Evolutionary conservation across 2,797 vertebrate species (phyloP).

Genomic region (Ctenosaura bakeri): DNA sequence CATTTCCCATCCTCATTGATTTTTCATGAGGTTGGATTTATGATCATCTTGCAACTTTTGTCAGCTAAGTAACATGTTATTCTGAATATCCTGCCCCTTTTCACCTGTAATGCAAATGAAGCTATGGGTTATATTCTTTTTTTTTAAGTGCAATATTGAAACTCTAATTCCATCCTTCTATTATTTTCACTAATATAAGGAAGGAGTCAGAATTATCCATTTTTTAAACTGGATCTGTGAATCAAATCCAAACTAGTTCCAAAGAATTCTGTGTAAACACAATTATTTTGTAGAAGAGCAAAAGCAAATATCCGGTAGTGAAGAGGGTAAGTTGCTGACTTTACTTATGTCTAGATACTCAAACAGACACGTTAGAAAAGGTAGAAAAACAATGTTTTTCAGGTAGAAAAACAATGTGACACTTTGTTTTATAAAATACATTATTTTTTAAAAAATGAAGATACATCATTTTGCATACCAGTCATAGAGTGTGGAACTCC

Average conservation of each 20-base stretch:
- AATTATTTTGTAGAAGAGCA: not conserved
- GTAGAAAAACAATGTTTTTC: too few relatives aligned
- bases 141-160: not conserved
- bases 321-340: not conserved
- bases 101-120: slow-evolving; percentile 29
- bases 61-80: slow-evolving; percentile 56
- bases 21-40: slow-evolving; percentile 64
- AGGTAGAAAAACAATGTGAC: too few relatives aligned
- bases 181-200: slow-evolving; percentile 11
- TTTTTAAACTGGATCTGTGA: slow-evolving; percentile 8
- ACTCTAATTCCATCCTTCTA: not conserved
- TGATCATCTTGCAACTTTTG: slow-evolving; percentile 66
- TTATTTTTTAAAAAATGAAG: too few relatives aligned
- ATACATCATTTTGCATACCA: too few relatives aligned
- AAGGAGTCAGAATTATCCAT: not conserved
- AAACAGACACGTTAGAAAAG: not conserved
- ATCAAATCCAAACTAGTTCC: not conserved
- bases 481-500: too few relatives aligned
- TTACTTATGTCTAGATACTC: not conserved
- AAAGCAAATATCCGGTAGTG: not conserved
- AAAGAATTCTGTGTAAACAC: not conserved
- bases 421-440: too few relatives aligned
- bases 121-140: not conserved
- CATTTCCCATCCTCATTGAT: slow-evolving; percentile 59
- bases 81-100: slow-evolving; percentile 42